Conservation (phyloP, 2,113 vertebrate genomes). For the Pavo muticus region DNA sequence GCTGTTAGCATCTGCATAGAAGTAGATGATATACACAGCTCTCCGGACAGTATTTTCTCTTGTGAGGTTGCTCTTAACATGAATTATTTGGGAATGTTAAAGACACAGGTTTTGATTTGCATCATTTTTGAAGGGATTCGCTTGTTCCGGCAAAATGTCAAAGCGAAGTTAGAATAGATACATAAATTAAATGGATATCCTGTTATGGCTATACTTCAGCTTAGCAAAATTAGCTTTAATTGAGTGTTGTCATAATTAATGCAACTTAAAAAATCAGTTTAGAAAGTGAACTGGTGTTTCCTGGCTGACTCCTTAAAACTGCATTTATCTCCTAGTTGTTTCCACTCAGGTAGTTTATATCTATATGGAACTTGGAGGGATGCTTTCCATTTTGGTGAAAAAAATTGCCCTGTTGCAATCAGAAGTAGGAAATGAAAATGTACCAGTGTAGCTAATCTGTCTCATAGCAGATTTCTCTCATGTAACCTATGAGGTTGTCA, state of each 20-base stretch:
- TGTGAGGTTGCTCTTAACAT: neutral
- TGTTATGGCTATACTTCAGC: neutral
- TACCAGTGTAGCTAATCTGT: neutral
- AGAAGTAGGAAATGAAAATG: constrained; percentile 9
- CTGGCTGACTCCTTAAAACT: neutral
- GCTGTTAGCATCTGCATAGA: neutral
- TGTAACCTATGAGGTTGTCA: constrained; percentile 24
- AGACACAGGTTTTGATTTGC: neutral
- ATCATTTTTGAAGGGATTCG: neutral
- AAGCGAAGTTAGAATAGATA: neutral
- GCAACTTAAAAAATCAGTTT: neutral
- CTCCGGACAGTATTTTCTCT: neutral
- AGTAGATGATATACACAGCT: neutral
- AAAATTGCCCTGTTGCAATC: neutral
- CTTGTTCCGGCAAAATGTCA: neutral
- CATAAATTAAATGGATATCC: neutral
- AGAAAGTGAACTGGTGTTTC: neutral
- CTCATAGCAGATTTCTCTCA: constrained; percentile 19
- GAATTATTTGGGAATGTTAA: neutral
- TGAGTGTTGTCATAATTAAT: neutral
- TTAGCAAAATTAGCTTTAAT: neutral
- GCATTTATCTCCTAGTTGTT: neutral
- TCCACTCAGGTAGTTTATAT: neutral
- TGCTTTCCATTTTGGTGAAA: neutral
- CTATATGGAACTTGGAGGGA: neutral